These are phyloP conservation scores for Acromyrmex charruanus DNA, from an alignment of 1,140 invertebrate species.

Conservation along the genomic window DNA sequence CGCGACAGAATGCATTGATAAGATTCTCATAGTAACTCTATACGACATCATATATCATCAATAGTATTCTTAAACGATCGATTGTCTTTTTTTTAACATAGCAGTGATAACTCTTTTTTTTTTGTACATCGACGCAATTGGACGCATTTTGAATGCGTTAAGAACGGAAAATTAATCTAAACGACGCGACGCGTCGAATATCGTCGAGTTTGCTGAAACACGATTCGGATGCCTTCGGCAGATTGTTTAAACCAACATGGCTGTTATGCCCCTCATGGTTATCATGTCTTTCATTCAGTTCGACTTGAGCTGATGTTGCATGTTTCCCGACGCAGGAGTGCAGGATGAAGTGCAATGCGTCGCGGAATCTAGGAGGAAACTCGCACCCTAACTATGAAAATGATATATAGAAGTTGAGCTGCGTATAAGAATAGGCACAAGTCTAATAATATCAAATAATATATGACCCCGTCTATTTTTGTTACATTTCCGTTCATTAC, in stretches of 20 bases:
- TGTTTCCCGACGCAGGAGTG: neutral
- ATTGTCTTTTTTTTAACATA: neutral
- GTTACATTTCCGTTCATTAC: neutral
- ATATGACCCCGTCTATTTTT: neutral
- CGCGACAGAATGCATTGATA: neutral
- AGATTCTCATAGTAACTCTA: neutral
- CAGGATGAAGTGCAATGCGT: neutral
- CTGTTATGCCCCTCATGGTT: neutral
- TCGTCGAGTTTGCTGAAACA: conserved; percentile 3
- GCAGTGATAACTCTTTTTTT: neutral
- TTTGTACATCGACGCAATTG: too few species aligned
- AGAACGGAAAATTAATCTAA: neutral
- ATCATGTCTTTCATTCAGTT: neutral
- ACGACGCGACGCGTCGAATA: neutral
- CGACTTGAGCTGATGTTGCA: neutral
- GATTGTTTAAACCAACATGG: neutral
- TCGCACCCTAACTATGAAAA: conserved; percentile 24
- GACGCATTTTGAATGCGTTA: neutral
- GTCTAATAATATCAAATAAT: conserved; percentile 50
- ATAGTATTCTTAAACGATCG: neutral
- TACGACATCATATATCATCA: neutral
- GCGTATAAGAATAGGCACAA: neutral
- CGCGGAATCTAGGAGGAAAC: neutral
- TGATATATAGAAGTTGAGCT: conserved; percentile 15
- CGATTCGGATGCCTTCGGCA: neutral